Evolutionary conservation across 2,797 vertebrate genomes (phyloP), one percentile per base, ranked within the genome.

Genomic region (Enteromius anoplus): DNA sequence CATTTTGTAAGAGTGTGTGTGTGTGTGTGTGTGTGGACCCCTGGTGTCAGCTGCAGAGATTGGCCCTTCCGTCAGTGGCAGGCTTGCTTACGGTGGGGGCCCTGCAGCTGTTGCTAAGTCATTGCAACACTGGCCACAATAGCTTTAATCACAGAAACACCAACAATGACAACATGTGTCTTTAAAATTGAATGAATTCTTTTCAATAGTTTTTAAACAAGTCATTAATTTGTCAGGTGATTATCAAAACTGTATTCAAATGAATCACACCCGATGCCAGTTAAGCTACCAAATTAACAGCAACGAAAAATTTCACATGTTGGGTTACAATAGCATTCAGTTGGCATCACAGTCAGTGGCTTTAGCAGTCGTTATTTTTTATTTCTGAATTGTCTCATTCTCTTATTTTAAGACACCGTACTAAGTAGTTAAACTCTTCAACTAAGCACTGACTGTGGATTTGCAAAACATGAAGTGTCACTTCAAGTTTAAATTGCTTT

Each of bases 61-160:
- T 73, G 69, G 69, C 53, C 8, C 79, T 45, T 76, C 34, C 10
- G 5, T 73, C 71, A 73, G 42, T 62, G 34, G 37, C 37, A 62
- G 37, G 6, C 37, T 15, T 60, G 12, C 64, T 79, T 40, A 55
- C 9, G 53, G 17, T 42, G 23, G 53, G n/a, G 23, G 47, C 34
- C 23, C 37, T 34, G 51, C 75, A 80, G 64, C 77, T 76, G 85
- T 81, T 86, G 55, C 81, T 73, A 75, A 73, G 21, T 9, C 62
- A 42, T 29, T 80, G 34, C 34, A 40, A 53, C 21, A 23, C 45
- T 23, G 58, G 29, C 15, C 3, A 37, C 32, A 51, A 26, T 37
- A 23, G 34, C 78, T 58, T 70, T 32, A n/a, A 68, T 79, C 77
- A 40, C 12, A 60, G n/a, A 53, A 78, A 47, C 58, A 65, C 10